Evolutionary conservation across 2,797 vertebrate genomes (phyloP).

Genomic region (Acanthurus tractus): DNA sequence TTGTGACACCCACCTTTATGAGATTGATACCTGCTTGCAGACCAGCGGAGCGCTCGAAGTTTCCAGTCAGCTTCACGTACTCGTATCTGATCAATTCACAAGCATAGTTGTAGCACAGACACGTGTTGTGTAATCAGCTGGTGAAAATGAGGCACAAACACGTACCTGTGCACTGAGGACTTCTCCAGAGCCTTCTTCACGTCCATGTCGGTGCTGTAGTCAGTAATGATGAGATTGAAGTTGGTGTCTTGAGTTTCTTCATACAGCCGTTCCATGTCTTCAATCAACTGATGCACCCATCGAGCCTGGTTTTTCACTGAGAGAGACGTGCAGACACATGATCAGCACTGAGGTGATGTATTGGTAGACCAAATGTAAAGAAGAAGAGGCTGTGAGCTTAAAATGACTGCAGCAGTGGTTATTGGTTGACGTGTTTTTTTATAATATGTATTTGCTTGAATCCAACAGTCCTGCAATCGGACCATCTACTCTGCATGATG

Average conservation of each 20-base stretch:
- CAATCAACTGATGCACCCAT: conserved; percentile 94
- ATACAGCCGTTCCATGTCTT: conserved; percentile 91
- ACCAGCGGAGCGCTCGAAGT: conserved; percentile 94
- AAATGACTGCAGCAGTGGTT: neutral
- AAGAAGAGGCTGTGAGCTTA: neutral
- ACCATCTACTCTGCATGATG: neutral
- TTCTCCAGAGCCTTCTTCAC: conserved; percentile 87
- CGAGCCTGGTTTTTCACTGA: conserved; percentile 96
- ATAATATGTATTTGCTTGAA: neutral
- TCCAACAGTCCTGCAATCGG: neutral
- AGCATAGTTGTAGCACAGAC: neutral
- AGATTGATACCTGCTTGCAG: conserved; percentile 94
- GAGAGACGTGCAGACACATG: conserved; percentile 1
- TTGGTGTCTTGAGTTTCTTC: conserved; percentile 86
- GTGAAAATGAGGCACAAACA: neutral
- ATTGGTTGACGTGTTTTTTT: neutral
- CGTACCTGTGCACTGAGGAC: conserved; percentile 89
- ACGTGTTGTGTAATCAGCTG: neutral
- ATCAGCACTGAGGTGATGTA: neutral
- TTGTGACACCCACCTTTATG: conserved; percentile 84
- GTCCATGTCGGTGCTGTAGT: conserved; percentile 94
- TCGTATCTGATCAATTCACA: conserved; percentile 83
- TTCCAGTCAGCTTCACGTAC: conserved; percentile 90
- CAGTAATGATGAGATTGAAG: conserved; percentile 93
- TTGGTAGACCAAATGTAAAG: neutral